Base-by-base conservation (phyloP, 1,140 invertebrate species). In the Leptonema lineaticorne region DNA sequence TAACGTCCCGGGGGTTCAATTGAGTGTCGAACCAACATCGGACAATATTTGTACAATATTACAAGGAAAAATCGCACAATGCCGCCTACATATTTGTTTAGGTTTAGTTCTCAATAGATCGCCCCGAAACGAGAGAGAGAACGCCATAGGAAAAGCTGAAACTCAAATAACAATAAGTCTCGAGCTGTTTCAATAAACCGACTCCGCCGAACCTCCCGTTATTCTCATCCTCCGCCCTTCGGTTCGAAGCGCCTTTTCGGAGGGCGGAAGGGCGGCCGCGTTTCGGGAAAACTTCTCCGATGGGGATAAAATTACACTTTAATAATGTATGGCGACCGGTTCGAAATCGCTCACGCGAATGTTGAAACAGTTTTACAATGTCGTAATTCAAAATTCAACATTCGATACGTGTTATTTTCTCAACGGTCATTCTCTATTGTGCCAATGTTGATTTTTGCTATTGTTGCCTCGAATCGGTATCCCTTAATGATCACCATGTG, bases 51-150 rank as follows among this genome's bases (percentile, higher is more conserved):
- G 59, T 37, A 62, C 59, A 62, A 62, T 45, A 62, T 62, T 62
- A 62, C 59, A 37, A 62, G 59, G 59, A 62, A 62, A 62, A 62
- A 62, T 62, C 59, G 59, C 37, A 62, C 59, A 62, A 62, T 62
- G 30, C n/a, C 29, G 27, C 33, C 22, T 24, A 1, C 50, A 14
- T 62, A 37, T 62, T 62, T 62, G 37, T 33, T 62, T 62, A 62
- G 59, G 59, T 62, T 62, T 62, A 62, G 59, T 62, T 62, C 30
- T 62, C 59, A 62, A 62, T 62, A 62, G 59, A 62, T 62, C 59
- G 59, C 24, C 27, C 28, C 28, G 28, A 29, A 33, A 37, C 57
- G 50, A 53, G 50, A 53, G 50, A 20, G 18, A 24, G 27, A 24
- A 22, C 11, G 37, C 11, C 11, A 16, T 45, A 45, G 24, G 57